Evolutionary conservation across 2,113 vertebrate species (phyloP).

Genomic region (Campylomormyrus numenius): DNA sequence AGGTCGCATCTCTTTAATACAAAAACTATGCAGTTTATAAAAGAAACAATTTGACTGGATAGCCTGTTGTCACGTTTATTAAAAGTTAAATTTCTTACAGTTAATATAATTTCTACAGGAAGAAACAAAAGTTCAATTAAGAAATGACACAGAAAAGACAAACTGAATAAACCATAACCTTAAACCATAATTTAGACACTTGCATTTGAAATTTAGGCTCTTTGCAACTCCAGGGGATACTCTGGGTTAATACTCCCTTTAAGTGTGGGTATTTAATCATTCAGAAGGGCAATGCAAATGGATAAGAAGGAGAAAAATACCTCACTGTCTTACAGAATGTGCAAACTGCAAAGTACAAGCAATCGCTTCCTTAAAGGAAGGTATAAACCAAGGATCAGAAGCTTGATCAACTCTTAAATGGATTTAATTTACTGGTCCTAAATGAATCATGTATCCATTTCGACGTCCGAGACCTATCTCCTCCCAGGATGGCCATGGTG

Average conservation of each 20-base stretch:
- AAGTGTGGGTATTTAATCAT: conserved; percentile 3
- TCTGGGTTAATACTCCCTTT: conserved; percentile 17
- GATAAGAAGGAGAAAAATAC: not conserved
- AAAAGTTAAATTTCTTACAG: conserved; percentile 44
- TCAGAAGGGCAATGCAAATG: conserved; percentile 21
- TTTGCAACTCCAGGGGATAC: conserved; percentile 14
- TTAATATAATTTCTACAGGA: conserved; percentile 41
- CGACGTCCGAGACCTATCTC: conserved; percentile 46
- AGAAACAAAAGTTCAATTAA: conserved; percentile 15
- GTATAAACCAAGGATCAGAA: conserved; percentile 41
- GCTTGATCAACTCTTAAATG: conserved; percentile 30
- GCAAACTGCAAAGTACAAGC: conserved; percentile 48
- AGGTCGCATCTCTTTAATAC: not conserved
- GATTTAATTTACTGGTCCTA: conserved; percentile 21
- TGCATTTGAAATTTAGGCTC: conserved; percentile 3
- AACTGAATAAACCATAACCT: not conserved
- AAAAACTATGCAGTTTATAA: not conserved
- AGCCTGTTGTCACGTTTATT: conserved; percentile 33
- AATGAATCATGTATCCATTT: conserved; percentile 17
- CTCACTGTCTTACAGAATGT: conserved; percentile 44
- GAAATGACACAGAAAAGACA: conserved; percentile 23
- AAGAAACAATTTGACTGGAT: not conserved
- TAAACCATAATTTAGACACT: conserved; percentile 24
- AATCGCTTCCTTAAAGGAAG: conserved; percentile 9
- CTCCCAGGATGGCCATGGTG: conserved; percentile 71